Conservation (phyloP, 92 coral and sea anemone genomes). For the Palythoa grandiflora region DNA sequence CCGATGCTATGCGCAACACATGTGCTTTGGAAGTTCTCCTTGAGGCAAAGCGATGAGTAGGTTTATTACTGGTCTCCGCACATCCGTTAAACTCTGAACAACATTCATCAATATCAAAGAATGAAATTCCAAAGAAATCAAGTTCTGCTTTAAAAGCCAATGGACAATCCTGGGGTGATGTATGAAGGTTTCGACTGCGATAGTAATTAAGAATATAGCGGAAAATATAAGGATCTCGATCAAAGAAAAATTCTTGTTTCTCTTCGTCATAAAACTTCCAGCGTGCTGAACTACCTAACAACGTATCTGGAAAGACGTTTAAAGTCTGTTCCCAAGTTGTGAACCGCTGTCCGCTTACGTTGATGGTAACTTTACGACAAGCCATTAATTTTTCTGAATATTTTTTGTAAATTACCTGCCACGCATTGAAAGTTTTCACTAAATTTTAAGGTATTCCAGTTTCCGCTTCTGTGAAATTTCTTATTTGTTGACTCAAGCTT, state of each 20-base stretch:
- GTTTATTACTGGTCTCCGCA: conserved; percentile 43
- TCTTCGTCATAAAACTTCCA: conserved; percentile 69
- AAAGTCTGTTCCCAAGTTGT: conserved; percentile 64
- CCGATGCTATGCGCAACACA: conserved; percentile 39
- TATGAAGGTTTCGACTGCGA: conserved; percentile 77
- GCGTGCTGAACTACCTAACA: conserved; percentile 81
- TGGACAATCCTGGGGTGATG: conserved; percentile 85
- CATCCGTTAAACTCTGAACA: conserved; percentile 62
- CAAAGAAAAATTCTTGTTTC: conserved; percentile 88
- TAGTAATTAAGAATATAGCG: conserved; percentile 91
- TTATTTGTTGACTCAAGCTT: not conserved
- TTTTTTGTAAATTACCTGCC: not conserved
- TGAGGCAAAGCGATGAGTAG: conserved; percentile 38
- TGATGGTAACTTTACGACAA: conserved; percentile 62
- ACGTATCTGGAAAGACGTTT: conserved; percentile 75
- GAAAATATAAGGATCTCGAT: conserved; percentile 89
- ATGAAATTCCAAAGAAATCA: conserved; percentile 89
- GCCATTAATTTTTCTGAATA: conserved; percentile 14
- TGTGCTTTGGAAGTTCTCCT: conserved; percentile 40
- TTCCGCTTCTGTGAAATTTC: not conserved
- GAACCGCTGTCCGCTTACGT: conserved; percentile 89
- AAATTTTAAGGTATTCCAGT: not conserved
- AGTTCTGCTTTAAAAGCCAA: conserved; percentile 86
- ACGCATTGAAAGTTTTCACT: not conserved
- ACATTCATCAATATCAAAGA: conserved; percentile 75